Evolutionary conservation across 2,113 vertebrate genomes (phyloP), one percentile per base, ranked within the genome.

Genomic region (Sinocyclocheilus anshuiensis): DNA sequence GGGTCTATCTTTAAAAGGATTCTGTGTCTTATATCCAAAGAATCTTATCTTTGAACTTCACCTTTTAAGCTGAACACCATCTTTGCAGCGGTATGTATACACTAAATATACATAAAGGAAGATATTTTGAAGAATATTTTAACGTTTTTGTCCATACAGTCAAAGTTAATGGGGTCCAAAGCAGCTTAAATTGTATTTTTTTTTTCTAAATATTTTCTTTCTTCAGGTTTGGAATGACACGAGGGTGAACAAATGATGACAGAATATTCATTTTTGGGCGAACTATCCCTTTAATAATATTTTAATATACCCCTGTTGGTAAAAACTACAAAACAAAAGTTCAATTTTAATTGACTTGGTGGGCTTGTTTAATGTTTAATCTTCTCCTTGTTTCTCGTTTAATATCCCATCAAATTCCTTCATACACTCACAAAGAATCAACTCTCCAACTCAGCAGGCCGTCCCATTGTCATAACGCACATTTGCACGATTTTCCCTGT

Each of bases 1-100:
- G 81, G 50, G 50, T 59, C 69, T 59, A 39, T 83, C 29, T 74
- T 74, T 83, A 83, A 83, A 74, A 74, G 42, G 29, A 53, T 74
- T 72, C 33, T 83, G 4, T 81, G 42, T 74, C 67, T 83, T 55
- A 15, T 22, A 83, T 67, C 11, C 77, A 79, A 61, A 61, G 20
- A 80, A 80, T 63, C 20, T 42, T 39, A 79, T 42, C 6, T 22
- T n/a, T 79, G 11, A 59, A 33, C 77, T 59, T 59, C 12, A 65
- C 45, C 4, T 45, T 24, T 45, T 65, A n/a, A 55, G 29, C 53
- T 15, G 16, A 57, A 59, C 10, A 63, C 36, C 59, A 79, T 61
- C 33, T 59, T 45, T n/a, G 39, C 77, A 8, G 16, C 10, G 0
- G 26, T 78, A 78, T 22, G 15, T 78, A 57, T 22, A 78, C 53